Base-by-base conservation (phyloP, 2,888 invertebrate genomes). In the Eristalinus sepulchralis region DNA sequence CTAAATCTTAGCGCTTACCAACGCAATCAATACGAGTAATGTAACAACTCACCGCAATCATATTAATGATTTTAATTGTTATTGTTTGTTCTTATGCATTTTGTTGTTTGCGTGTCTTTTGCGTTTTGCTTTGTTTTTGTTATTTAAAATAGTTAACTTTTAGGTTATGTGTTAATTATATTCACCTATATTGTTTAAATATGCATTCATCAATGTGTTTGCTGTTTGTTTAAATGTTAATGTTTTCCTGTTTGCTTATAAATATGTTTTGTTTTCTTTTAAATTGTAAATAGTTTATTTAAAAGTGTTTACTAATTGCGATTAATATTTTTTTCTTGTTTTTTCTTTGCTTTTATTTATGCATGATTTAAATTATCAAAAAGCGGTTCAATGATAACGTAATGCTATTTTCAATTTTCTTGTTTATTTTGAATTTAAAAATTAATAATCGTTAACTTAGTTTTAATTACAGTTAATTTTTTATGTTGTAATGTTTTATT, bases 281-380 rank as follows among this genome's bases (percentile, higher is more conserved):
- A 89, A 88, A 75, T 80, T 83, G 87, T 88, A 88, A 87, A 88
- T 88, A 88, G 81, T 88, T 88, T 83, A 88, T 81, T 88, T 87
- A 85, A 87, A 83, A 88, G 88, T 88, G 88, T 88, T 88, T 27
- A 81, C 78, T 88, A 81, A 86, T 88, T 82, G 80, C 86, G 84
- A 80, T 83, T 85, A 84, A 77, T 88, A 79, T 79, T 85, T 79
- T 59, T 68, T 77, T 79, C 83, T 79, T 59, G 63, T 77, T 77
- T 53, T 64, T 11, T 13, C 8, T 47, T 47, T 47, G 78, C 55
- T 67, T 78, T 72, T 36, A 73, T 77, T 77, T 72, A 85, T 72
- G 85, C 85, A 82, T 85, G 72, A 68, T 60, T 77, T 2, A 85
- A 85, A 85, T 78, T 53, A 82, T 83, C 27, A 34, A 75, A 77